Evolutionary conservation across 2,888 invertebrate species (phyloP).

Genomic region (Caradrina clavipalpis): DNA sequence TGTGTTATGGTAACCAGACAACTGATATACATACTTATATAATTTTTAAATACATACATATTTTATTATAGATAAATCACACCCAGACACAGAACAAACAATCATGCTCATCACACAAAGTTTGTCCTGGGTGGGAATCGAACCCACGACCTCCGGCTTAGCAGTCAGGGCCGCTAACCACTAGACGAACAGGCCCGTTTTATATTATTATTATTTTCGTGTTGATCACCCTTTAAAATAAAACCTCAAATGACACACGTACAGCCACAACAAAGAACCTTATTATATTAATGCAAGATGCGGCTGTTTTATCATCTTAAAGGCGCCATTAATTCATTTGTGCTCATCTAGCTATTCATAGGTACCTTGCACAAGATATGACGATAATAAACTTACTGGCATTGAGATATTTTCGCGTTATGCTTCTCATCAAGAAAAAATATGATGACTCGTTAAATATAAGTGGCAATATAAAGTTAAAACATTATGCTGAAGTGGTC

Average conservation of each 20-base stretch:
- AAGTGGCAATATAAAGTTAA: slow-evolving; percentile 58
- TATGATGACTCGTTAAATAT: slow-evolving; percentile 62
- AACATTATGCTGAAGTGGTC: slow-evolving; percentile 51
- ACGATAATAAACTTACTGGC: slow-evolving; percentile 45
- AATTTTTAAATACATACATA: no score
- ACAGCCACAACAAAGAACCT: slow-evolving; percentile 1
- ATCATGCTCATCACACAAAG: no score
- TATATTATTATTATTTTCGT: no score
- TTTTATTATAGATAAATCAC: no score
- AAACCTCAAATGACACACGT: not conserved
- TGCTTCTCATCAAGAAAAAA: slow-evolving; percentile 57
- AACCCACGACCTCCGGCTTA: no score
- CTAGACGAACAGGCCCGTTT: no score
- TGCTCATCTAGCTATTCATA: slow-evolving; percentile 17
- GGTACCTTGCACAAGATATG: slow-evolving; percentile 23
- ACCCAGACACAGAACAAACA: no score
- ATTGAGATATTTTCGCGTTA: slow-evolving; percentile 42
- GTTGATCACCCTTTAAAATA: not conserved
- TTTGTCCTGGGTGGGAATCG: no score
- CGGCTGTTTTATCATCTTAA: slow-evolving; percentile 9
- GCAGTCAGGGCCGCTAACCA: no score
- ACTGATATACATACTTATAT: no score
- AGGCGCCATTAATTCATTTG: slow-evolving; percentile 34
- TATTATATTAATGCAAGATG: slow-evolving; percentile 14
- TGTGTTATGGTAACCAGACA: no score